Evolutionary conservation across 1,140 invertebrate genomes (phyloP), one percentile per base, ranked within the genome.

Genomic region (Gryon sp.): DNA sequence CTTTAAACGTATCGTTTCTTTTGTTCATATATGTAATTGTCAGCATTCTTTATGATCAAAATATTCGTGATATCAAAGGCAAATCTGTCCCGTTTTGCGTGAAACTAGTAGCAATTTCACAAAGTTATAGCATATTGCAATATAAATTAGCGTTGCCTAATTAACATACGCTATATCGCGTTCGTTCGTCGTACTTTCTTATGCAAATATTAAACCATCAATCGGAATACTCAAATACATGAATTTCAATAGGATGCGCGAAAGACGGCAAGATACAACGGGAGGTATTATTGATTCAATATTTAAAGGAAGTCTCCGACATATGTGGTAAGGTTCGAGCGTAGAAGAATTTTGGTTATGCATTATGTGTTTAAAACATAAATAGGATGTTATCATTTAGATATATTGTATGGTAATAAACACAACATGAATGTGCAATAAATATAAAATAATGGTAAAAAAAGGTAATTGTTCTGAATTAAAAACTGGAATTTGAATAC

Each of bases 131-230:
- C 19, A 8, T 46, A 55, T 46, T 26, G 40, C 36, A 28, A 66
- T 28, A 66, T 66, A 46, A 66, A 55, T 66, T 57, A 66, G 63
- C 7, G 19, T 9, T 22, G 50, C 16, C 9, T 66, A 66, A 66
- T 66, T 66, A 66, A 26, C 63, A 66, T 66, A 66, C 45, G 20
- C 5, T 63, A 15, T 63, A 45, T 53, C 26, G 40, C 15, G 20
- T 8, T 15, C 4, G 22, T 8, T 22, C 15, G 30, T 55, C 20
- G 28, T 36, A 66, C 63, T 46, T 66, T 55, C 63, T 66, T 55
- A 66, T 66, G 50, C 63, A 69, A 69, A 68, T 57, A 40, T 68
- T 50, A 57, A 46, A 50, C 26, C 43, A 26, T 55, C 65, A 69
- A 59, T 69, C 52, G 52, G 50, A 68, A 69, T 69, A 59, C 53